Conservation (phyloP, 1,140 invertebrate genomes). For the Philopotamus ludificatus region DNA sequence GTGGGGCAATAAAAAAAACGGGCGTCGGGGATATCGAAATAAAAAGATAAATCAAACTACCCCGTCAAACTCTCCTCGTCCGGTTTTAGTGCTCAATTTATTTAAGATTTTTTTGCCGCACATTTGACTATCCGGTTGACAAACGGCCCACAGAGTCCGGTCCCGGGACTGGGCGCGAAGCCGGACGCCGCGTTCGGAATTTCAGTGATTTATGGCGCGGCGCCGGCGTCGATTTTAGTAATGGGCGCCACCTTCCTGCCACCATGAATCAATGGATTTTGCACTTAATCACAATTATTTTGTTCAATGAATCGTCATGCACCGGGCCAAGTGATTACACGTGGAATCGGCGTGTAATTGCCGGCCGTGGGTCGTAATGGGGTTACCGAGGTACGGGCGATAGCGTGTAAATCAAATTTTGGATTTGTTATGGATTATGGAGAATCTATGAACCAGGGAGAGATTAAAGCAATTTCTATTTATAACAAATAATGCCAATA, state of each 20-base stretch:
- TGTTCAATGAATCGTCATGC: background rate
- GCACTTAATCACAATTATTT: slow-evolving; percentile 7
- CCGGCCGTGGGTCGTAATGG: no score
- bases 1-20: background rate
- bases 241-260: background rate
- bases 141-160: slow-evolving; percentile 4
- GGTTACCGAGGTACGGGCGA: no score
- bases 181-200: background rate
- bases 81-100: background rate
- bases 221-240: background rate
- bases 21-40: background rate
- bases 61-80: background rate
- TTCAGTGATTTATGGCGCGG: background rate
- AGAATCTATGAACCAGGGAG: no score
- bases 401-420: no score
- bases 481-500: no score
- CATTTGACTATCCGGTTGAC: slow-evolving; percentile 5
- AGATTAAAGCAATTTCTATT: no score
- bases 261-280: background rate
- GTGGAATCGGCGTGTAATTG: no score
- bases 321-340: no score
- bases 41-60: slow-evolving; percentile 1
- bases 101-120: background rate
- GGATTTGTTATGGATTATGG: no score
- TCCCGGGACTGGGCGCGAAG: background rate